Percentiles rank a stretch among this genome's conserved stretches.
Conservation (phyloP, 2,113 vertebrate species). For the Daboia siamensis region DNA sequence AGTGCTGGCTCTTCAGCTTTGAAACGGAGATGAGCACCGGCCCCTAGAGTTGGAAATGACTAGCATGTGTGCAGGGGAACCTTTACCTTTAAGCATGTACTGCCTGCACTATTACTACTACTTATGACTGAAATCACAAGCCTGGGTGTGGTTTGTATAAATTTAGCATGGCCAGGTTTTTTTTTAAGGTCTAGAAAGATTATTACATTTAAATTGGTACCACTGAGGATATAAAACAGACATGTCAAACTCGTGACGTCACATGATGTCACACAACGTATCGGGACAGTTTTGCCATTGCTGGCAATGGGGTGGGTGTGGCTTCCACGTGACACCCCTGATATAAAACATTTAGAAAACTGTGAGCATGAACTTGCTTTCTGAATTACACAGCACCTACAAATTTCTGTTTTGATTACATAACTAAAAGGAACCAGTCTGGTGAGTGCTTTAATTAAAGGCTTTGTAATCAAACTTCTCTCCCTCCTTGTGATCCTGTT, state of each 20-base stretch:
- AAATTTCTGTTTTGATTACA: background rate
- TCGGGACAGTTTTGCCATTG: no score
- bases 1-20: no score
- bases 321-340: background rate
- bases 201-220: background rate
- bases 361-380: background rate
- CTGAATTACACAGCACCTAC: background rate
- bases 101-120: background rate
- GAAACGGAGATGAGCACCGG: no score
- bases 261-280: no score
- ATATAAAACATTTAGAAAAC: background rate
- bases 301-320: no score
- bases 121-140: background rate
- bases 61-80: no score
- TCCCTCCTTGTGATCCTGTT: background rate
- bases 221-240: background rate
- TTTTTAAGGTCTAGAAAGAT: background rate
- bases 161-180: background rate
- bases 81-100: background rate
- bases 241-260: no score
- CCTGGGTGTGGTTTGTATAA: background rate
- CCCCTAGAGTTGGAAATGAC: no score
- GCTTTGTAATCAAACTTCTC: background rate
- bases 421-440: background rate
- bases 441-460: background rate